phyloP scores from a whole-genome alignment of 1,140 invertebrate species.

The Stegodyphus mimosarum region DNA sequence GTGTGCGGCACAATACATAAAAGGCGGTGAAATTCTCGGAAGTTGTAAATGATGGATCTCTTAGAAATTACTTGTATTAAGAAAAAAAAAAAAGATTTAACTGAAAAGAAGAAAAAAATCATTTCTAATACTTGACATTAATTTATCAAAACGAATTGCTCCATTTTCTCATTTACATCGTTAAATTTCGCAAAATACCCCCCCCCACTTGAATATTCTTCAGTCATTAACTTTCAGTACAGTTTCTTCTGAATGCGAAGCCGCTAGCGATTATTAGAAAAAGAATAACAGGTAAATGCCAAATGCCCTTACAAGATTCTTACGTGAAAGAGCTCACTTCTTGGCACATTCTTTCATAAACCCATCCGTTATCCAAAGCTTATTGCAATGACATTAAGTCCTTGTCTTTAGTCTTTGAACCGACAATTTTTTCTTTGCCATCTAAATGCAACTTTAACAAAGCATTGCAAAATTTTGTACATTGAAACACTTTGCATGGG shows the following conservation, averaged over 20 bases:
- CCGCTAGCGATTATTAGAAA: neutral
- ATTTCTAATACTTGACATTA: too few species aligned
- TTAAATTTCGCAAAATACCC: too few species aligned
- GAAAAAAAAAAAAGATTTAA: too few species aligned
- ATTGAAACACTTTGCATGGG: constrained; percentile 56
- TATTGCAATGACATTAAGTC: constrained; percentile 41
- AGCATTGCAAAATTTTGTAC: constrained; percentile 43
- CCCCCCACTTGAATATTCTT: too few species aligned
- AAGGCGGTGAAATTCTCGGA: too few species aligned
- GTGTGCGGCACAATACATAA: too few species aligned
- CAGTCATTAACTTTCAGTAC: neutral
- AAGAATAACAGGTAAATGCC: neutral
- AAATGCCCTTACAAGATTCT: too few species aligned
- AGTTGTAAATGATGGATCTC: too few species aligned
- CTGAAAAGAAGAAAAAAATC: too few species aligned
- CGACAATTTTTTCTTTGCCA: neutral
- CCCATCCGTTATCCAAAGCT: constrained; percentile 33
- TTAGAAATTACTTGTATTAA: too few species aligned
- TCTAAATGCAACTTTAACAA: constrained; percentile 16
- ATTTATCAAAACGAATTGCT: too few species aligned
- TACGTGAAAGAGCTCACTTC: neutral
- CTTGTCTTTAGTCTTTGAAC: constrained; percentile 5
- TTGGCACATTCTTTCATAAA: constrained; percentile 11
- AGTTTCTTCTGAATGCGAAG: neutral
- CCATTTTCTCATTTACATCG: too few species aligned